Conservation (phyloP, 2,113 vertebrate genomes). For the Talpa occidentalis region DNA sequence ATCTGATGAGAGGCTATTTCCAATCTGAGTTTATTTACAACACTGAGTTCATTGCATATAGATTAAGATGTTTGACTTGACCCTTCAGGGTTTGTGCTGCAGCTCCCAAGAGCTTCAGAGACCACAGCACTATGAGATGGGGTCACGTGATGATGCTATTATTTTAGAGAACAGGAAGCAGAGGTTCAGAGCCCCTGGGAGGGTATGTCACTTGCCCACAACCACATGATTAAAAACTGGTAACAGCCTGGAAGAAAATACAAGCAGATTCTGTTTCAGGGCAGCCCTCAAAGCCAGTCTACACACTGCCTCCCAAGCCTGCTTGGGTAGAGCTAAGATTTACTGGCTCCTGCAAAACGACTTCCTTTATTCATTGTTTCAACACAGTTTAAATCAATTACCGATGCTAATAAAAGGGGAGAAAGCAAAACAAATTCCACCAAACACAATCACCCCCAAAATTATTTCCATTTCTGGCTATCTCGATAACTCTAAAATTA, state of each 20-base stretch:
- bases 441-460: not conserved
- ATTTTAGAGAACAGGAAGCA: not conserved
- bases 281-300: not conserved
- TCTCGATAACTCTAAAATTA: not conserved
- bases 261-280: not conserved
- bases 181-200: not conserved
- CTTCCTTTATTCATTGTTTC: not conserved
- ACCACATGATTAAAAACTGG: not conserved
- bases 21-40: not conserved
- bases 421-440: not conserved
- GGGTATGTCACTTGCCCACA: not conserved
- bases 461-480: not conserved
- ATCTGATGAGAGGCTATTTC: not conserved
- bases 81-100: fast-evolving
- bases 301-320: not conserved
- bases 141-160: not conserved
- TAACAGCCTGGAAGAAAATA: not conserved
- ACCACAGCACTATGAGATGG: not conserved
- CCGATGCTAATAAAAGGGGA: not conserved
- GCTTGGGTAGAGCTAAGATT: not conserved
- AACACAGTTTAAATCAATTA: conserved; percentile 20
- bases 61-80: not conserved
- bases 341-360: not conserved
- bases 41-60: not conserved
- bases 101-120: not conserved